phyloP scores from a whole-genome alignment of 2,113 vertebrate genomes.

The Leucosticte australis region DNA sequence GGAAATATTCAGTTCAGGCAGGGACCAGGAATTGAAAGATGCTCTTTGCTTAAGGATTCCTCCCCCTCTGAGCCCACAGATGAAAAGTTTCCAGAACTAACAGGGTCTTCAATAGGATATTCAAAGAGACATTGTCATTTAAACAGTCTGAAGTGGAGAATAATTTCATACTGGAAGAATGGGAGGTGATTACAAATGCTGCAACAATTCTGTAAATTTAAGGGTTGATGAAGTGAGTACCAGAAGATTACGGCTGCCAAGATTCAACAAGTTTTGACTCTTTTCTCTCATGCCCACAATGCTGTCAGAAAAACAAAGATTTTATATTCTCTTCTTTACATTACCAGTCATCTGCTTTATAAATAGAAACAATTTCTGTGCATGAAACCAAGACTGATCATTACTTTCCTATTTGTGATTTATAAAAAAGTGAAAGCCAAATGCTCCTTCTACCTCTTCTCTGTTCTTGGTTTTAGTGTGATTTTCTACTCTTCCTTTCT shows the following conservation, averaged over 20 bases:
- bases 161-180: constrained; percentile 1
- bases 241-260: not conserved
- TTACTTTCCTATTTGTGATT: not conserved
- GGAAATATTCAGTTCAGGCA: constrained; percentile 1
- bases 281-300: not conserved
- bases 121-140: constrained; percentile 24
- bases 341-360: not conserved
- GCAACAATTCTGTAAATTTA: not conserved
- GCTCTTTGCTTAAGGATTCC: not conserved
- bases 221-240: not conserved
- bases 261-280: not conserved
- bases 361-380: not conserved
- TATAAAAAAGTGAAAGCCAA: not conserved
- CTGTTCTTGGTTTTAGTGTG: not conserved
- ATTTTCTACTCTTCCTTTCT: not conserved
- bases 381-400: not conserved
- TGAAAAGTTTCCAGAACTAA: constrained; percentile 23
- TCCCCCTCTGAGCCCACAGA: not conserved
- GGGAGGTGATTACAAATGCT: not conserved
- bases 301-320: not conserved
- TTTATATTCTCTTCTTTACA: not conserved
- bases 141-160: constrained; percentile 12
- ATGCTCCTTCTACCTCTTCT: not conserved
- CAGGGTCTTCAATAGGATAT: not conserved
- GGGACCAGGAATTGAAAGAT: not conserved